phyloP scores from a whole-genome alignment of 2,888 invertebrate genomes.

The Eucera pruinosa region DNA sequence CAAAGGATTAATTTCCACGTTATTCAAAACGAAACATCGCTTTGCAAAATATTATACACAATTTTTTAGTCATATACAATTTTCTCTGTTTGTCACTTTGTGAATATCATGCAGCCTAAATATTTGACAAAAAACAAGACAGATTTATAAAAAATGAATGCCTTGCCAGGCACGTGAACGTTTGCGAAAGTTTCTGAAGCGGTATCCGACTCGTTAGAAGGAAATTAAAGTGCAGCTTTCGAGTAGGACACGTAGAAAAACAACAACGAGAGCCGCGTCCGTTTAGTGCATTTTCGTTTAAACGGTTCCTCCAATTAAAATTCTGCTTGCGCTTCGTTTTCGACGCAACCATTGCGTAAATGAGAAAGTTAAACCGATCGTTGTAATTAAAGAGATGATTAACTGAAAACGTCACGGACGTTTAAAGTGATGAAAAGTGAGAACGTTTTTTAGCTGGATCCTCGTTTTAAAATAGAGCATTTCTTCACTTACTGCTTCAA shows the following conservation, averaged over 20 bases:
- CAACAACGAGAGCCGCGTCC: slow-evolving; percentile 21
- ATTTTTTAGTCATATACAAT: too few relatives aligned
- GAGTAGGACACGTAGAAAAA: slow-evolving; percentile 15
- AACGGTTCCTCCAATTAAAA: slow-evolving; percentile 43
- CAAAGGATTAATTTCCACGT: background rate
- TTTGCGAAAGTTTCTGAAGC: slow-evolving; percentile 32
- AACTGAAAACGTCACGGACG: slow-evolving; percentile 7
- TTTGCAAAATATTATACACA: background rate
- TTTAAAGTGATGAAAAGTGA: background rate
- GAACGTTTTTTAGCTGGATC: too few relatives aligned
- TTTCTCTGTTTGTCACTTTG: too few relatives aligned
- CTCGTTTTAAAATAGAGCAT: too few relatives aligned
- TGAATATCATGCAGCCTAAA: too few relatives aligned
- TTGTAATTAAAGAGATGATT: slow-evolving; percentile 21
- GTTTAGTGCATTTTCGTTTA: slow-evolving; percentile 28
- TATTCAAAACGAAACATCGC: slow-evolving; percentile 2
- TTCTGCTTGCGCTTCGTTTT: slow-evolving; percentile 15
- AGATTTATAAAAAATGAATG: slow-evolving; percentile 7
- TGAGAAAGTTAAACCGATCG: slow-evolving; percentile 25
- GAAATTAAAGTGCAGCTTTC: slow-evolving; percentile 31
- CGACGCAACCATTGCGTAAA: background rate
- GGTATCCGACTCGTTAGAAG: slow-evolving; percentile 23
- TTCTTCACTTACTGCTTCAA: too few relatives aligned
- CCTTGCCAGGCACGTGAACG: background rate
- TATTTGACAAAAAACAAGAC: slow-evolving; percentile 9